Evolutionary conservation across 2,797 vertebrate genomes (phyloP), one percentile per base, ranked within the genome.

Genomic region (Selene dorsalis): DNA sequence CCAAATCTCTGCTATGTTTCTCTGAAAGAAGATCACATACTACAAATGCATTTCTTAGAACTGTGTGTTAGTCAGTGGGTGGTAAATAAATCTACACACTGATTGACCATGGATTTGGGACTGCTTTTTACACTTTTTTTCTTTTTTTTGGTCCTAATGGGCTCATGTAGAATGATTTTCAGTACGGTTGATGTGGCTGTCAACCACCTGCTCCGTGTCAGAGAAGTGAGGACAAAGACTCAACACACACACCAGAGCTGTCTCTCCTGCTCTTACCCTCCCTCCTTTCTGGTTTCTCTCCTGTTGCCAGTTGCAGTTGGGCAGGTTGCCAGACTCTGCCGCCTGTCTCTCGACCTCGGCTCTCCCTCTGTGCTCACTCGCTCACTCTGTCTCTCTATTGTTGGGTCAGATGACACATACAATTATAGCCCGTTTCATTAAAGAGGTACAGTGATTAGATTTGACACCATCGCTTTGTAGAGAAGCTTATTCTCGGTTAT

Each of bases 391-490:
- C 83, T 80, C 78, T 64, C 62, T 87, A 82, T 87, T 90, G 88
- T 91, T 87, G 85, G 88, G 85, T 90, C 87, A 92, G 74, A 89
- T 86, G 84, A 89, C 90, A 86, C 83, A 75, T 85, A 65, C 76
- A 91, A 89, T 91, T 91, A 92, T 77, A 83, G 64, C 16, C 22
- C 6, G 35, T 90, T 93, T 92, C 85, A 92, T 92, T 90, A 84
- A 86, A 89, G 75, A 65, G 82, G 77, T 52, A 68, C 85, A 75
- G 47, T 89, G 84, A 94, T 93, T 87, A 73, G 66, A 77, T 87
- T 87, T 83, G 92, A 92, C 90, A 88, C 64, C 2, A 4, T 48
- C 64, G 77, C 78, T 88, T 87, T 86, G 77, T 84, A 47, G 68
- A 70, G 79, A 75, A 75, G 84, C 70, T 86, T 77, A 73, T 87